Conservation (phyloP, 2,113 vertebrate genomes). For the Grammomys dolichurus region DNA sequence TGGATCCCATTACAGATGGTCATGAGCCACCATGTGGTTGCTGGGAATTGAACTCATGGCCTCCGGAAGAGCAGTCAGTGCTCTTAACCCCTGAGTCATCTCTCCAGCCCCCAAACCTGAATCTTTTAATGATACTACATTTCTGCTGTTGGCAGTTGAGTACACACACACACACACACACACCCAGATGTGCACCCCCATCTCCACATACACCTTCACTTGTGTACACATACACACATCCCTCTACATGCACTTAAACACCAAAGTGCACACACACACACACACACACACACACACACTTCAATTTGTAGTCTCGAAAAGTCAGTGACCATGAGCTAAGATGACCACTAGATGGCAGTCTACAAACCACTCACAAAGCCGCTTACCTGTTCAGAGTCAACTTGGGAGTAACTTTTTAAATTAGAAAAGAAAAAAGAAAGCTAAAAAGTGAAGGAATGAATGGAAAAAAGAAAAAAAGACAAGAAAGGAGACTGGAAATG, state of each 20-base stretch:
- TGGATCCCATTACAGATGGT: no score
- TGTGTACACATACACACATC: background rate
- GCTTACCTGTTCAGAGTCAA: background rate
- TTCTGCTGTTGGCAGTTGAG: constrained; percentile 43
- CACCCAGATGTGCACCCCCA: background rate
- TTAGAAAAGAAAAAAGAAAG: background rate
- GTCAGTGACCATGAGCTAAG: background rate
- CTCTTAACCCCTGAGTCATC: no score
- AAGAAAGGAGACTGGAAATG: no score
- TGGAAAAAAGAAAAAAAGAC: no score
- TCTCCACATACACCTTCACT: background rate
- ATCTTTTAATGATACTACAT: constrained; percentile 67
- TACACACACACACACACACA: background rate
- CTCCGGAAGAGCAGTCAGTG: no score
- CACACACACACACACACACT: background rate
- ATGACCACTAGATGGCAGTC: constrained; percentile 61
- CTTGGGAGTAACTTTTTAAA: background rate
- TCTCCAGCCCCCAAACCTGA: background rate
- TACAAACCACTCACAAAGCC: background rate
- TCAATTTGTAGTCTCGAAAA: background rate
- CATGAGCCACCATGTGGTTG: no score
- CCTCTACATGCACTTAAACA: no score
- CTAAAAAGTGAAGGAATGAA: background rate
- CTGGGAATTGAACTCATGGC: no score
- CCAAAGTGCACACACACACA: background rate